A percentile compares a stretch with the other conserved stretches of the same genome.
Conservation (phyloP, 2,888 invertebrate species). For the Temnothorax ravouxi region DNA sequence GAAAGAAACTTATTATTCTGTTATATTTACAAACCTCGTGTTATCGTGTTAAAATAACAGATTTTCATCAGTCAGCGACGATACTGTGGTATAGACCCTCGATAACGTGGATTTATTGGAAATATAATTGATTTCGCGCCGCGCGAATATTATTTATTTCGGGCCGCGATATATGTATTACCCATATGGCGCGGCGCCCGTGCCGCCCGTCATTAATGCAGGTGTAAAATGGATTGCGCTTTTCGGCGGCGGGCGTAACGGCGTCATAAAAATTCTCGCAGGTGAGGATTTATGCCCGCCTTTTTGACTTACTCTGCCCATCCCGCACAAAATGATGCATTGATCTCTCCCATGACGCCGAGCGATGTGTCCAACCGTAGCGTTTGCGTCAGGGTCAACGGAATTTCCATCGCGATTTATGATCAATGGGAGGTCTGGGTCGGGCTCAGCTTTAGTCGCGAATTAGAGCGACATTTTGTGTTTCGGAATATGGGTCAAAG, state of each 20-base stretch:
- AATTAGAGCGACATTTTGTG: slow-evolving; percentile 44
- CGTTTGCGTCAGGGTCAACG: slow-evolving; percentile 54
- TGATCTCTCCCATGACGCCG: slow-evolving; percentile 47
- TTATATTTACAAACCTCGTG: neutral
- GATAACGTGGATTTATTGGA: slow-evolving; percentile 27
- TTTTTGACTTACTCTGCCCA: slow-evolving; percentile 23
- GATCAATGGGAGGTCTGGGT: slow-evolving; percentile 33
- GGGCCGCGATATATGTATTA: neutral
- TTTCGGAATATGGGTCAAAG: slow-evolving; percentile 17
- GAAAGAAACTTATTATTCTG: too few relatives aligned
- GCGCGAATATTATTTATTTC: slow-evolving; percentile 45
- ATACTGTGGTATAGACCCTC: neutral
- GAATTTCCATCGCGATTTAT: slow-evolving; percentile 49
- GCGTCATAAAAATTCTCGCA: slow-evolving; percentile 50
- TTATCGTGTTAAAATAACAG: neutral
- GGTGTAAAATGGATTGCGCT: slow-evolving; percentile 43
- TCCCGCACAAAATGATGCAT: slow-evolving; percentile 46
- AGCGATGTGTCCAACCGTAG: slow-evolving; percentile 32
- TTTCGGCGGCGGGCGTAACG: slow-evolving; percentile 36
- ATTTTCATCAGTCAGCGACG: neutral
- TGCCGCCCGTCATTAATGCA: slow-evolving; percentile 36
- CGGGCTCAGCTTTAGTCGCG: slow-evolving; percentile 11
- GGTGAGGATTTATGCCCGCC: slow-evolving; percentile 41
- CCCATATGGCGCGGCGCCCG: neutral
- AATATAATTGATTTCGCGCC: slow-evolving; percentile 43